These are phyloP conservation scores for Podilymbus podiceps DNA, from an alignment of 2,113 vertebrate genomes.

Conservation along the genomic window DNA sequence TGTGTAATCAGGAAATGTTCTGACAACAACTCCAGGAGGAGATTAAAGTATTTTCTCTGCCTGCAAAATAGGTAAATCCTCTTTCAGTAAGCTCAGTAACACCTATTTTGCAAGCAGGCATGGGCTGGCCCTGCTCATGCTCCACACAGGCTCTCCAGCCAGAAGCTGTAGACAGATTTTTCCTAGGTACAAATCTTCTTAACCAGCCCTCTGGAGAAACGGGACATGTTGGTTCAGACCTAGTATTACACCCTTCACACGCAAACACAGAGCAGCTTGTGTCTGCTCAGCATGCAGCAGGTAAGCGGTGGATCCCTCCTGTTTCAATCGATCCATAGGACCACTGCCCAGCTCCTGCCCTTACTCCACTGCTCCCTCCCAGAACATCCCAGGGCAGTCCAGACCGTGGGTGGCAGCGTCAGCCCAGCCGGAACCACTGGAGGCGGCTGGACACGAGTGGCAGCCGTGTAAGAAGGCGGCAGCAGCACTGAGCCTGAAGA, in stretches of 20 bases:
- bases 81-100: background rate
- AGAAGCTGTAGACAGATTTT: background rate
- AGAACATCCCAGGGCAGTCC: background rate
- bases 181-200: background rate
- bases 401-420: rapidly evolving
- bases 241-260: background rate
- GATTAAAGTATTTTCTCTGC: background rate
- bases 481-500: background rate
- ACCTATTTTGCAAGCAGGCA: background rate
- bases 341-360: background rate
- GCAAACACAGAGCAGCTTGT: background rate
- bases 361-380: background rate
- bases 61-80: background rate
- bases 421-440: background rate
- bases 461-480: too few species aligned
- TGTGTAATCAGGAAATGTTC: conserved; percentile 19
- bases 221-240: background rate
- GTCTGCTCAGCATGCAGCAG: background rate
- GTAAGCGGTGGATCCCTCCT: background rate
- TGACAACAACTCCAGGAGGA: background rate
- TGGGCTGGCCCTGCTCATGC: background rate
- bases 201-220: background rate
- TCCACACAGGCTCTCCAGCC: background rate
- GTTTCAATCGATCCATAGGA: background rate
- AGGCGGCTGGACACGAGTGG: too few species aligned